These are phyloP conservation scores for Ceyx cyanopectus DNA, from an alignment of 2,113 vertebrate genomes.

Conservation along the genomic window DNA sequence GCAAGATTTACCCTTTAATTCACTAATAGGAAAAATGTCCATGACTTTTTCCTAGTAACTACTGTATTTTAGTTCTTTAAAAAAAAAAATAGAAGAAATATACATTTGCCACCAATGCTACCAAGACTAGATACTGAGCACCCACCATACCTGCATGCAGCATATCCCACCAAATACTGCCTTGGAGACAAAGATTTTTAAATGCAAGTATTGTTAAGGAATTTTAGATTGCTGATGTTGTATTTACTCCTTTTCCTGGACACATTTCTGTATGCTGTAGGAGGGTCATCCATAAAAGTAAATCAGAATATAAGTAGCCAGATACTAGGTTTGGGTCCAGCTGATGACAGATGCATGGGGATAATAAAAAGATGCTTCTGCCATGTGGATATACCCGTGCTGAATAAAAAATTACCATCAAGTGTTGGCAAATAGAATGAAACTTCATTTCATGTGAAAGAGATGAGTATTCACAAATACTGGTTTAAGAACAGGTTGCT, in stretches of 20 bases:
- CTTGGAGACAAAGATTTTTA: not conserved
- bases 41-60: not conserved
- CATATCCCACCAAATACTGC: not conserved
- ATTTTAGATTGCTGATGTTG: not conserved
- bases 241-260: not conserved
- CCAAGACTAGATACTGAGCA: not conserved
- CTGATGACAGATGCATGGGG: not conserved
- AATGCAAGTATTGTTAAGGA: not conserved
- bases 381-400: not conserved
- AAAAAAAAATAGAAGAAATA: not conserved
- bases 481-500: not conserved
- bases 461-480: not conserved
- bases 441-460: not conserved
- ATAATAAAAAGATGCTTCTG: not conserved
- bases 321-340: not conserved
- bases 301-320: not conserved
- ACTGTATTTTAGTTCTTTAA: not conserved
- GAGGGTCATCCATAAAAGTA: not conserved
- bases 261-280: not conserved
- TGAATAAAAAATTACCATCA: not conserved
- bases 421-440: not conserved
- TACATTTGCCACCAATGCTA: not conserved
- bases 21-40: not conserved
- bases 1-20: not conserved
- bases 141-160: not conserved